A percentile compares a stretch with the other conserved stretches of the same genome.
Conservation (phyloP, 2,797 vertebrate genomes). For the Chaunax sp. region DNA sequence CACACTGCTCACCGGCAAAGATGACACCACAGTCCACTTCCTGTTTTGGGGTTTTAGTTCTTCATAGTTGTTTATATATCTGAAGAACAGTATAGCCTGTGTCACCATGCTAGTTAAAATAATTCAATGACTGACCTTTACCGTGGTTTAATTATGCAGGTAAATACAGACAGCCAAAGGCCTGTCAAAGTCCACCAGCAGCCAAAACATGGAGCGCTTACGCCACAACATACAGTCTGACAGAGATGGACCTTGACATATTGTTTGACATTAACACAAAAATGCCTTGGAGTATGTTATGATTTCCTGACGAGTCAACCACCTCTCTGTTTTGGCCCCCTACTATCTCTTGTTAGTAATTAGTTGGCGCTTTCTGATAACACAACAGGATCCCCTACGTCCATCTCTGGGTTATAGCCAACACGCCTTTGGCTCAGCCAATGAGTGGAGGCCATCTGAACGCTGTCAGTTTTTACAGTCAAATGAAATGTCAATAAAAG, state of each 20-base stretch:
- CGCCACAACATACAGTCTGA: conserved; percentile 27
- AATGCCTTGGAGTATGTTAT: neutral
- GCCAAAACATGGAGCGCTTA: conserved; percentile 14
- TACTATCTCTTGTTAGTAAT: conserved; percentile 21
- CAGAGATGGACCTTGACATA: conserved; percentile 21
- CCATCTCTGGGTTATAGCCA: neutral
- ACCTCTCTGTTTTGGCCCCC: conserved; percentile 42
- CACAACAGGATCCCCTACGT: no score
- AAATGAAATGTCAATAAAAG: conserved; percentile 43
- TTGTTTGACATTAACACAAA: conserved; percentile 27
- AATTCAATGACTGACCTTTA: conserved; percentile 8
- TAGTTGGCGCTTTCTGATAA: no score
- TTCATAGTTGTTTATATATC: neutral
- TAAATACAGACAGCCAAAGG: neutral
- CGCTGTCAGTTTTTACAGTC: conserved; percentile 17
- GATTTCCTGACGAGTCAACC: conserved; percentile 8
- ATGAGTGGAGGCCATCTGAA: conserved; percentile 39
- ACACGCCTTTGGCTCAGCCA: conserved; percentile 71
- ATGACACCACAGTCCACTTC: neutral
- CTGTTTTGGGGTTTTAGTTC: neutral
- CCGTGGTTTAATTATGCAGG: neutral
- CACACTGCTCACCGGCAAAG: neutral
- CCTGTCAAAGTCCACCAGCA: conserved; percentile 8
- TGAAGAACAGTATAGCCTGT: neutral
- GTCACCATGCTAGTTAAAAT: neutral